Percentiles rank a stretch among this genome's conserved stretches.
Evolutionary conservation across 2,113 vertebrate species (phyloP).

Genomic region (Gymnocephalus cernua): DNA sequence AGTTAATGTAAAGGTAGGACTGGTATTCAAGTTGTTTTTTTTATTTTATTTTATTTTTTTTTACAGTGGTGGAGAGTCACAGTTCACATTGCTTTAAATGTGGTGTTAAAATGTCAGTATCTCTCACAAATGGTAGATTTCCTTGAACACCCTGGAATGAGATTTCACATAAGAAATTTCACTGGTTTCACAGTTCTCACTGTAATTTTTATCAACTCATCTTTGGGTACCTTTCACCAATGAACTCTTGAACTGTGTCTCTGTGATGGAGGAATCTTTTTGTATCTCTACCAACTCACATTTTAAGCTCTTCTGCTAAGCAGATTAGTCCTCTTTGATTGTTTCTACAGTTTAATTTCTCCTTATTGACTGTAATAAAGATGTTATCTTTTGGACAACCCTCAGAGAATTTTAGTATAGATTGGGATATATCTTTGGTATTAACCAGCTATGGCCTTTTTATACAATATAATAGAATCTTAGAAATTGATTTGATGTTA

Average conservation of each 20-base stretch:
- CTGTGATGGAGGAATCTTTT: constrained; percentile 32
- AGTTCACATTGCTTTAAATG: constrained; percentile 76
- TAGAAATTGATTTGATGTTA: constrained; percentile 67
- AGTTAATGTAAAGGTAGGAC: constrained; percentile 36
- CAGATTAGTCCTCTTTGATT: constrained; percentile 34
- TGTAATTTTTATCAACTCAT: constrained; percentile 52
- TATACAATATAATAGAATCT: constrained; percentile 58
- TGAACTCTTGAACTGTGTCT: constrained; percentile 57
- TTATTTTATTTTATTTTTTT: background rate
- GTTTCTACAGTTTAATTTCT: constrained; percentile 53
- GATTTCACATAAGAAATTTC: constrained; percentile 39
- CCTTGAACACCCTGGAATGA: constrained; percentile 20
- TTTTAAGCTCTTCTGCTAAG: constrained; percentile 53
- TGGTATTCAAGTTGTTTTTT: constrained; percentile 11
- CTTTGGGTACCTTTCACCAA: constrained; percentile 60
- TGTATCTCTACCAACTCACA: constrained; percentile 51
- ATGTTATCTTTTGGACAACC: constrained; percentile 42
- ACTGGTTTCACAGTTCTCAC: constrained; percentile 53
- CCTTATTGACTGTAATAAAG: constrained; percentile 52
- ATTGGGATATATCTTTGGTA: constrained; percentile 52
- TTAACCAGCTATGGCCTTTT: constrained; percentile 64
- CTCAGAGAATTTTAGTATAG: constrained; percentile 50
- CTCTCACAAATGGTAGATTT: constrained; percentile 54
- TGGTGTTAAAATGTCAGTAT: constrained; percentile 61
- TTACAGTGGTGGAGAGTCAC: constrained; percentile 38